Base-by-base conservation (phyloP, 1,140 invertebrate genomes). In the Chironomus tepperi region DNA sequence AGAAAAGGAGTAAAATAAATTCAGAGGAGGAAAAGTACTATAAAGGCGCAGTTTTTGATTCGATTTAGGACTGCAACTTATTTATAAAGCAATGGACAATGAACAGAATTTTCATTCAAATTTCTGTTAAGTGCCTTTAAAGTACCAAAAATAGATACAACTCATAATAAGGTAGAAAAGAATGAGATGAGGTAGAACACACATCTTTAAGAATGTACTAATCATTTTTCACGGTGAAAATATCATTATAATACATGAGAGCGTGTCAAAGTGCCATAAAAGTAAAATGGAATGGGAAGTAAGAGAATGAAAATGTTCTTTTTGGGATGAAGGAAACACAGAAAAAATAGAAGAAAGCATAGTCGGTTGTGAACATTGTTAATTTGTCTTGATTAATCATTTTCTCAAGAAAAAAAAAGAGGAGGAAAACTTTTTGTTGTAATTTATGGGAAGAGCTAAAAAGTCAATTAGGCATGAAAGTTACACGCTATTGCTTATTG, bases 321-420 rank as follows among this genome's bases (percentile, higher is more conserved):
- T n/a, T n/a, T 57, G 15, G 10, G 47, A 57, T 57, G 47, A n/a
- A 57, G 47, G 47, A 34, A 34, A n/a, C n/a, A n/a, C n/a, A n/a
- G n/a, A 5, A 34, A 34, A 34, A 34, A 34, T 34, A 34, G 24
- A 34, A 34, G 24, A 34, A 2, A 34, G 24, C 1, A 34, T 34
- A 34, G 24, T n/a, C n/a, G n/a, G n/a, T 34, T 34, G 24, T 34
- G 24, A 57, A 57, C 9, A n/a, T 57, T 57, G 47, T 70, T 19
- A 70, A 70, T 70, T 70, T 70, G 19, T 70, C 65, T 70, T 70
- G 65, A 70, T 70, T 70, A 57, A 70, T 70, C 65, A 70, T 70
- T 18, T 70, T 70, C 19, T 18, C 1, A 6, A 3, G 16, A 15
- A 15, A 57, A 57, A 5, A 57, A n/a, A 57, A 34, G 24, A 34